These are phyloP conservation scores for Idaea biselata DNA, from an alignment of 2,888 invertebrate genomes.

Conservation along the genomic window DNA sequence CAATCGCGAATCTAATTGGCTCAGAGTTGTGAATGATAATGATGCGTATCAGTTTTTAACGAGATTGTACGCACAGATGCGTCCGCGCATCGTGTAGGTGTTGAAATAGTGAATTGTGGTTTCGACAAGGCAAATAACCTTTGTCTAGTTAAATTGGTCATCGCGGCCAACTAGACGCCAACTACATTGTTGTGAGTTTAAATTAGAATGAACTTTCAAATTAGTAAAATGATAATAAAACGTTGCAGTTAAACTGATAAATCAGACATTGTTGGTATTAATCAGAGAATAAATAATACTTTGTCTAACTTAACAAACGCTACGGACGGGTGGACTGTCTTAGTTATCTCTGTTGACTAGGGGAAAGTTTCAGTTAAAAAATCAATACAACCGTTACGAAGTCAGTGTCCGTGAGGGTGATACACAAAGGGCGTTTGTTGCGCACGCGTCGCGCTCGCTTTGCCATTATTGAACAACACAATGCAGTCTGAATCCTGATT, in stretches of 20 bases:
- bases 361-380: slow-evolving; percentile 73
- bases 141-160: neutral
- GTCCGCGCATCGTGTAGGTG: neutral
- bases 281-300: neutral
- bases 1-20: slow-evolving; percentile 29
- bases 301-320: slow-evolving; percentile 5
- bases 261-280: neutral
- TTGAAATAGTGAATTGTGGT: neutral
- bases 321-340: neutral
- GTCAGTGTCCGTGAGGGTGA: slow-evolving; percentile 72
- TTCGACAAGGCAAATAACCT: neutral
- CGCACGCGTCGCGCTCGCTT: slow-evolving; percentile 61
- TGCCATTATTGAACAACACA: slow-evolving; percentile 56
- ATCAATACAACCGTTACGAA: slow-evolving; percentile 75
- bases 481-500: slow-evolving; percentile 40
- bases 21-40: slow-evolving; percentile 17
- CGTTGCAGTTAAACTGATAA: neutral
- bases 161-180: neutral
- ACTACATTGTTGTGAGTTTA: neutral
- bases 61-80: neutral
- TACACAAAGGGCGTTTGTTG: slow-evolving; percentile 55
- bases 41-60: slow-evolving; percentile 19
- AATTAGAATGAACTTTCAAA: neutral
- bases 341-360: slow-evolving; percentile 9
- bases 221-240: neutral